Evolutionary conservation across 2,113 vertebrate species (phyloP).

Genomic region (Cranoglanis bouderius): DNA sequence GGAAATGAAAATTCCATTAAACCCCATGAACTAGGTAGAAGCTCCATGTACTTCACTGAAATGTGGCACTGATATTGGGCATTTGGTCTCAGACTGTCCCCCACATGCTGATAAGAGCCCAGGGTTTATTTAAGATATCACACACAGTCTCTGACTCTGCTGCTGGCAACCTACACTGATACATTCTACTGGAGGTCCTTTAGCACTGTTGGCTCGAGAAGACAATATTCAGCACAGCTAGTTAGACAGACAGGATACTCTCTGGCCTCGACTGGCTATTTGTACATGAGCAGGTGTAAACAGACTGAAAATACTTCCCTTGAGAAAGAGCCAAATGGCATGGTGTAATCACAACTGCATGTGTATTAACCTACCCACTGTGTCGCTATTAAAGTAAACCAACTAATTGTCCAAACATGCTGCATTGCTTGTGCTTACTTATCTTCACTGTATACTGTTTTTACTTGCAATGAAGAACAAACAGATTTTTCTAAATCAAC

Average conservation of each 20-base stretch:
- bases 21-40: neutral
- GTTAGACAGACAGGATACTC: slow-evolving; percentile 29
- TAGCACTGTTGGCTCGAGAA: slow-evolving; percentile 34
- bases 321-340: slow-evolving; percentile 14
- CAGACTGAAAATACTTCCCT: slow-evolving; percentile 19
- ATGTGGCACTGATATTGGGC: slow-evolving; percentile 27
- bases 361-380: neutral
- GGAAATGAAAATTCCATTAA: slow-evolving; percentile 47
- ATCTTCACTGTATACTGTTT: neutral
- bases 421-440: neutral
- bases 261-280: slow-evolving; percentile 31
- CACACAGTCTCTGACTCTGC: slow-evolving; percentile 11
- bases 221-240: slow-evolving; percentile 39
- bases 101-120: slow-evolving; percentile 4
- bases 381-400: neutral
- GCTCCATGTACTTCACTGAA: slow-evolving; percentile 2
- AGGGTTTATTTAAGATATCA: slow-evolving; percentile 35
- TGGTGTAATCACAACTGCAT: slow-evolving; percentile 23
- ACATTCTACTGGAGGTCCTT: slow-evolving; percentile 17
- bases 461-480: neutral
- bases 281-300: slow-evolving; percentile 48
- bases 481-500: neutral
- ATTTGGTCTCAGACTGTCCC: slow-evolving; percentile 19
- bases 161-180: slow-evolving; percentile 11
- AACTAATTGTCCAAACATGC: neutral